Percentiles rank a stretch among this genome's conserved stretches.
These are phyloP conservation scores for Plutomurus gul DNA, from an alignment of 1,140 invertebrate species.

Conservation along the genomic window DNA sequence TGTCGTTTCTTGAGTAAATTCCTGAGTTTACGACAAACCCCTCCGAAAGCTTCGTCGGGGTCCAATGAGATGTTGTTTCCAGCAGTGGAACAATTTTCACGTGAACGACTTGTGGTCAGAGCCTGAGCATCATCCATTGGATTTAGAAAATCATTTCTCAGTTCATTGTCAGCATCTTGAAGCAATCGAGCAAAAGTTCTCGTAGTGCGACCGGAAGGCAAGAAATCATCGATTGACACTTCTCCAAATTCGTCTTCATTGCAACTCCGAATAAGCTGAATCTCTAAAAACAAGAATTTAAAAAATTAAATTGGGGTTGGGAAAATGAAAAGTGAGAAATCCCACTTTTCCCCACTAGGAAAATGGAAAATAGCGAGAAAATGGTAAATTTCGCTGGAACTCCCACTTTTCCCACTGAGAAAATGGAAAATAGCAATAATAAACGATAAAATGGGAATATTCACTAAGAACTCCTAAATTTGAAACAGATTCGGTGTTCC, in stretches of 20 bases:
- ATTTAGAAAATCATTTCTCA: conserved; percentile 22
- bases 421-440: background rate
- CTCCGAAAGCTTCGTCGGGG: conserved; percentile 39
- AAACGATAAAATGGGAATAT: background rate
- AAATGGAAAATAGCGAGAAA: too few species aligned
- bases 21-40: conserved; percentile 42
- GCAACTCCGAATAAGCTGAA: background rate
- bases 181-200: conserved; percentile 35
- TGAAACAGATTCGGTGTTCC: too few species aligned
- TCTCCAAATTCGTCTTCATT: conserved; percentile 39
- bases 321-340: too few species aligned
- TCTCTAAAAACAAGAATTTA: background rate
- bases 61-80: background rate
- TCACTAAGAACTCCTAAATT: background rate
- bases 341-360: too few species aligned
- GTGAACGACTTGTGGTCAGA: background rate
- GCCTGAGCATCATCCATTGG: background rate
- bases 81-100: background rate
- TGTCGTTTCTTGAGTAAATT: conserved; percentile 40
- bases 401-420: too few species aligned
- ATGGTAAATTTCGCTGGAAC: too few species aligned
- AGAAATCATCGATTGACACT: conserved; percentile 46
- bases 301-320: background rate
- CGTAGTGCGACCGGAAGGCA: background rate
- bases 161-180: background rate